Base-by-base conservation (phyloP, 2,888 invertebrate genomes). In the Pammene aurita region DNA sequence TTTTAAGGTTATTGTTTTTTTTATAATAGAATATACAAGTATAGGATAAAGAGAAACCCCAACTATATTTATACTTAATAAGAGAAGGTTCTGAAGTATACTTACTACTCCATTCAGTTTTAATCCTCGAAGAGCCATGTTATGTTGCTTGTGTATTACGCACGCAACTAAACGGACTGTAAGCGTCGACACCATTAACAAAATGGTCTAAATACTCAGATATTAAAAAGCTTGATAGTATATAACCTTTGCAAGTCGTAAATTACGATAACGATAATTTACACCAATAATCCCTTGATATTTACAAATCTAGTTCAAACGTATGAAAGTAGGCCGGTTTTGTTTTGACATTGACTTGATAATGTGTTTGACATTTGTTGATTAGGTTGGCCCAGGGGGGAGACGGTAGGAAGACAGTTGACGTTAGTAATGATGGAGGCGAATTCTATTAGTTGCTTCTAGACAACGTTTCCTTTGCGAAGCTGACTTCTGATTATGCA, bases 101-200 rank as follows among this genome's bases (percentile, higher is more conserved):
- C 64, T 69, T 69, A 69, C 64, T 41, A 64, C 44, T 54, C 58
- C 60, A 60, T 65, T 69, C 5, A 60, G 54, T 38, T 54, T 54
- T 41, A 55, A 60, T 60, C 38, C 41, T 46, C 38, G 52, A 9
- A 58, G 41, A 54, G 58, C 64, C 69, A 69, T 69, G 14, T 26
- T 13, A 54, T 46, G 46, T 35, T 48, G 26, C 16, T n/a, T 57
- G 9, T n/a, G 14, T 26, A 46, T 50, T 67, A 56, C 9, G 11
- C 55, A n/a, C 50, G 35, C 46, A 38, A 50, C n/a, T 35, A 16
- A 58, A 13, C 34, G 46, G 60, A 14, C 34, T 55, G 16, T 46
- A 46, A 64, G 14, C 52, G 54, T 54, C 52, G 38, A 38, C 38
- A 54, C 16, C 44, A 63, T 52, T 44, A n/a, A 68, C 16, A 41